phyloP scores from a whole-genome alignment of 2,113 vertebrate species.

The Pterocles burchelli region DNA sequence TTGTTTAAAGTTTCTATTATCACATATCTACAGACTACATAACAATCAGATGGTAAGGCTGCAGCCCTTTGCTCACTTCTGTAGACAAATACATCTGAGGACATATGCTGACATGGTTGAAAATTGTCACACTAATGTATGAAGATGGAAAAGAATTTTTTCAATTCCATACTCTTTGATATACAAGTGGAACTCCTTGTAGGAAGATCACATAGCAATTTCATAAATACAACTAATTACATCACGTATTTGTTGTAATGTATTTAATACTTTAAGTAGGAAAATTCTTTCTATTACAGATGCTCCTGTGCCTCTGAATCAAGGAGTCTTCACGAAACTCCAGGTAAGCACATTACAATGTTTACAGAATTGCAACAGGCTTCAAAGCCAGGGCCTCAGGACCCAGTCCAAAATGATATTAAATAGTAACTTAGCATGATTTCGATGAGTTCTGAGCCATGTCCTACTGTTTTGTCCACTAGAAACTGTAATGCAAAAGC shows the following conservation, averaged over 20 bases:
- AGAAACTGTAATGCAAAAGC: neutral
- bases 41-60: neutral
- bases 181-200: neutral
- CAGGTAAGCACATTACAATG: neutral
- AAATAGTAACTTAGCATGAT: neutral
- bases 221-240: neutral
- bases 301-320: neutral
- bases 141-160: neutral
- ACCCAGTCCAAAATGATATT: neutral
- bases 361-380: neutral
- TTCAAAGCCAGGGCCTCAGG: neutral
- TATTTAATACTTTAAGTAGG: neutral
- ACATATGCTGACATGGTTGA: neutral
- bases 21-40: neutral
- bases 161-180: neutral
- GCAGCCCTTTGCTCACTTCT: neutral
- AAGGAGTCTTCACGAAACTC: neutral
- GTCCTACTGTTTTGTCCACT: neutral
- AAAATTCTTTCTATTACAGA: neutral
- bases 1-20: neutral
- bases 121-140: neutral
- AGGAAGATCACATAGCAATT: neutral
- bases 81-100: neutral
- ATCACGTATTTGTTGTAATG: neutral
- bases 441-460: neutral